These are phyloP conservation scores for Orchesella cincta DNA, from an alignment of 1,140 invertebrate species.

Conservation along the genomic window DNA sequence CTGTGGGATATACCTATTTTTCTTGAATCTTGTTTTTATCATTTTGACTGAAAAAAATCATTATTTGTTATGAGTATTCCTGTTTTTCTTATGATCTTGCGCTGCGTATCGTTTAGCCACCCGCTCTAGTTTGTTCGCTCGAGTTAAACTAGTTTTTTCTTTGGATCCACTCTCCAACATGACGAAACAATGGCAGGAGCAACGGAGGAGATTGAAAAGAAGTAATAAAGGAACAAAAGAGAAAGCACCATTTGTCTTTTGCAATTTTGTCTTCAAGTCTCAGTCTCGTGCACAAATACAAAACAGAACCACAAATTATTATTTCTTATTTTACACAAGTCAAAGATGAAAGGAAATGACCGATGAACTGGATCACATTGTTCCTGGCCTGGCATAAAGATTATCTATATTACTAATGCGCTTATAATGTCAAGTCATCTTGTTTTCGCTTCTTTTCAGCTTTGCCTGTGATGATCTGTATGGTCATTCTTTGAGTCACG, in stretches of 20 bases:
- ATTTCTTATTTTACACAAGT: slow-evolving; percentile 1
- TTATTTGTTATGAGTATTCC: not conserved
- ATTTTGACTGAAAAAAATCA: not conserved
- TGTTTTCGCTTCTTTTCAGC: slow-evolving; percentile 4
- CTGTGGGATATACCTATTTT: not conserved
- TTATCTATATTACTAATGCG: not conserved
- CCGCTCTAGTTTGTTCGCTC: not conserved
- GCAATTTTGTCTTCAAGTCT: not conserved
- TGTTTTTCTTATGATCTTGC: not conserved
- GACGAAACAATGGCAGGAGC: not conserved
- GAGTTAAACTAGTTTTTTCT: slow-evolving; percentile 1
- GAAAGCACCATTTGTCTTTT: not conserved
- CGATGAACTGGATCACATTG: not conserved
- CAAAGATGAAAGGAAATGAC: too few relatives aligned
- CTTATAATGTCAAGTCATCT: not conserved
- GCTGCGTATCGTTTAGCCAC: not conserved
- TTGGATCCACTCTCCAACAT: not conserved
- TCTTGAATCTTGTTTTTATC: not conserved
- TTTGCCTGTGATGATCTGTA: not conserved
- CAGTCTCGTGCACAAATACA: not conserved
- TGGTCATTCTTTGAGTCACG: not conserved
- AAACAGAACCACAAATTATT: slow-evolving; percentile 16
- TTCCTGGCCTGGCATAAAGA: not conserved
- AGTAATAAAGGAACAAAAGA: not conserved
- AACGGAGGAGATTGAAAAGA: not conserved